Percentiles rank a stretch among this genome's conserved stretches.
phyloP scores from a whole-genome alignment of 1,140 invertebrate genomes.

The Zaprionus inermis region DNA sequence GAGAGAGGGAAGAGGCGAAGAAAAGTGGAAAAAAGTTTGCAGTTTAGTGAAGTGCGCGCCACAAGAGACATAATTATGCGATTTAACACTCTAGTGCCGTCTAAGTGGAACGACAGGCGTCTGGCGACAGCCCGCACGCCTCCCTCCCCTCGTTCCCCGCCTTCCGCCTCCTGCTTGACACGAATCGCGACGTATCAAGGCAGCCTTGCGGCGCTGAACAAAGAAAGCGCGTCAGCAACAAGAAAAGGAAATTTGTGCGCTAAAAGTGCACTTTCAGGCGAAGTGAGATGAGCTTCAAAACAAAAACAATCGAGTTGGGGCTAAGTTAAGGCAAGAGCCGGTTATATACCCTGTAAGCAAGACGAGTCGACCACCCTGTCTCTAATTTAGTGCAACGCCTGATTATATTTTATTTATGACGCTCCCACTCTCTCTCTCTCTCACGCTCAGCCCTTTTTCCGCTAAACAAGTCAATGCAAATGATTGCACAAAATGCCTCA shows the following conservation, averaged over 20 bases:
- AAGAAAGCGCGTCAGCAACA: slow-evolving; percentile 66
- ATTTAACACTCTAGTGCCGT: slow-evolving; percentile 77
- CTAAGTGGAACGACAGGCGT: slow-evolving; percentile 64
- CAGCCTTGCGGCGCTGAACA: slow-evolving; percentile 54
- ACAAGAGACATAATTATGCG: slow-evolving; percentile 82
- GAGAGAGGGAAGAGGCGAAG: neutral
- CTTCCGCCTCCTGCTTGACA: slow-evolving; percentile 3
- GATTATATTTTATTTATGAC: slow-evolving; percentile 16
- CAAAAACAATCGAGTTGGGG: slow-evolving; percentile 26
- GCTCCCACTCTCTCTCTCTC: neutral
- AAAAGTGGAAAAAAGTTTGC: slow-evolving; percentile 52
- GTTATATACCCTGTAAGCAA: neutral
- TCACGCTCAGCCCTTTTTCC: neutral
- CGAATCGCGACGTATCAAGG: slow-evolving; percentile 11
- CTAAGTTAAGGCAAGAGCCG: slow-evolving; percentile 10
- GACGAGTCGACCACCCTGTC: neutral
- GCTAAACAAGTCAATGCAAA: slow-evolving; percentile 67
- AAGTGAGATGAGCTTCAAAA: slow-evolving; percentile 61
- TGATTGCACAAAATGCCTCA: slow-evolving; percentile 78
- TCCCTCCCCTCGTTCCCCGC: neutral
- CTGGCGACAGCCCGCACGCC: slow-evolving; percentile 28
- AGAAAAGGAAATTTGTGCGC: slow-evolving; percentile 75
- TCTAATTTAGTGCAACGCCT: neutral
- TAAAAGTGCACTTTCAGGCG: slow-evolving; percentile 76
- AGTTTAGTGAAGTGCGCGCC: slow-evolving; percentile 78